Evolutionary conservation across 2,888 invertebrate genomes (phyloP).

Genomic region (Amphipoea lucens): DNA sequence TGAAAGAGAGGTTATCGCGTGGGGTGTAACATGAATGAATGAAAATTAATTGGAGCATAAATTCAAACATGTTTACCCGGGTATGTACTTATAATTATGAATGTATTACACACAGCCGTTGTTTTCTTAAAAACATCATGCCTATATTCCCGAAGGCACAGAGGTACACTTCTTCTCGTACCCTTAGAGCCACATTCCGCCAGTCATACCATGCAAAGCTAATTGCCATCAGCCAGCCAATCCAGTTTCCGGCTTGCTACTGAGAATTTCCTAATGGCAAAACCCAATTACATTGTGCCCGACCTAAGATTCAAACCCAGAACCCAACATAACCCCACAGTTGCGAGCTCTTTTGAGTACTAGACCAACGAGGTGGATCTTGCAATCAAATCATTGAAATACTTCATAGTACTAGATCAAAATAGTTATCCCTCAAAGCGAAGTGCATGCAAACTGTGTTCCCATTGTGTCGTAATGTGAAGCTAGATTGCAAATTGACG

Average conservation of each 20-base stretch:
- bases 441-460: slow-evolving; percentile 14
- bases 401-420: not conserved
- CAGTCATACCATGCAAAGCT: not conserved
- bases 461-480: slow-evolving; percentile 29
- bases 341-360: not conserved
- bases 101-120: not conserved
- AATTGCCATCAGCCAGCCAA: not conserved
- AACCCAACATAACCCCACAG: not conserved
- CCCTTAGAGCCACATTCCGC: not conserved
- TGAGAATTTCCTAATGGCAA: not conserved
- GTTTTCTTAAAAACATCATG: not conserved
- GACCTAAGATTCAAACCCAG: no score
- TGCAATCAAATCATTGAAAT: not conserved
- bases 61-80: not conserved
- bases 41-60: slow-evolving; percentile 13
- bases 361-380: not conserved
- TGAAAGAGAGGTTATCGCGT: slow-evolving; percentile 5
- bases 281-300: not conserved
- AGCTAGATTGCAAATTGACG: slow-evolving; percentile 46
- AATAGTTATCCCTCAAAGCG: not conserved
- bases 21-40: not conserved
- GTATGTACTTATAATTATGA: not conserved
- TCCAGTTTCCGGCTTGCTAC: not conserved
- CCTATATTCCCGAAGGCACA: not conserved
- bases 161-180: not conserved